These are phyloP conservation scores for Sialis lutaria DNA, from an alignment of 2,888 invertebrate genomes.

Conservation along the genomic window DNA sequence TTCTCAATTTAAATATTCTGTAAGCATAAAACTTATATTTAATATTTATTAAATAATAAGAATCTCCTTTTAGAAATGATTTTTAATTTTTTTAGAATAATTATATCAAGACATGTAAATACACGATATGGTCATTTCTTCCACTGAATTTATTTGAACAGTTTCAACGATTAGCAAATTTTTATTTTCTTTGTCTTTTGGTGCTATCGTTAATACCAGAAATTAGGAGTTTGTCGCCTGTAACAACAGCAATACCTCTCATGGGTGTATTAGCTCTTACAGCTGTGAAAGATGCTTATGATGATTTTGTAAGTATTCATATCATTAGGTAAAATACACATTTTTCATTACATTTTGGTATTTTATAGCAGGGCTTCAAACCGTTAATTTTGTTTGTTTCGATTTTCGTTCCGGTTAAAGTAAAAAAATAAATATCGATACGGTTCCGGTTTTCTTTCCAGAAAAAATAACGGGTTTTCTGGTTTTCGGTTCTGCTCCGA, in stretches of 20 bases:
- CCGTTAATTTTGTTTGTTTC: no score
- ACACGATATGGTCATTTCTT: conserved; percentile 90
- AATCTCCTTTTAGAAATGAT: not conserved
- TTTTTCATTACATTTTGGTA: no score
- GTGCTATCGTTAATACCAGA: conserved; percentile 94
- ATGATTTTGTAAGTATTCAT: conserved; percentile 91
- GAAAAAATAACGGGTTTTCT: no score
- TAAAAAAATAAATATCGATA: no score
- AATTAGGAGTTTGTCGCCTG: conserved; percentile 91
- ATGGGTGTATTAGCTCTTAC: conserved; percentile 87
- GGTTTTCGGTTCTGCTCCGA: no score
- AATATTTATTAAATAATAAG: no score
- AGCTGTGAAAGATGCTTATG: conserved; percentile 94
- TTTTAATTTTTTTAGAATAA: conserved; percentile 64
- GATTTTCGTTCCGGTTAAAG: no score
- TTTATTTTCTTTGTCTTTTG: conserved; percentile 94
- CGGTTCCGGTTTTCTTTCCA: no score
- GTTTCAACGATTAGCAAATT: conserved; percentile 97
- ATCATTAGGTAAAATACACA: no score
- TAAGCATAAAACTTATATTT: conserved; percentile 38
- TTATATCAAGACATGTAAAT: conserved; percentile 98
- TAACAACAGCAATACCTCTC: conserved; percentile 92
- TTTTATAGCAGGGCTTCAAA: no score
- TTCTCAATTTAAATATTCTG: conserved; percentile 94
- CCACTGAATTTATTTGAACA: conserved; percentile 98